Base-by-base conservation (phyloP, 2,113 vertebrate genomes). In the Platysteira castanea region DNA sequence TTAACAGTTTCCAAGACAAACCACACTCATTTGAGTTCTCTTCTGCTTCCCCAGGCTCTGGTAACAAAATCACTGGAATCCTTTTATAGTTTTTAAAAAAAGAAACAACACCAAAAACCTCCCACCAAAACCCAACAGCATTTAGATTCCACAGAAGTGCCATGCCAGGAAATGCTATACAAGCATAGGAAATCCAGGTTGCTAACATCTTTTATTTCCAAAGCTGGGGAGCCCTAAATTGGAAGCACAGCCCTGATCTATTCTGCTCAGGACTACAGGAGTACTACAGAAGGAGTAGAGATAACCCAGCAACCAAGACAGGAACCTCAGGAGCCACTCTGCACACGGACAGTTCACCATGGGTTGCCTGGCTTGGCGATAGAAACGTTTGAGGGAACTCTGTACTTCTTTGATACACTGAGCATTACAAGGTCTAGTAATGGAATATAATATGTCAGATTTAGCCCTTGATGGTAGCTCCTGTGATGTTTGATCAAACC, bases 401-500 rank as follows among this genome's bases (percentile, higher is more conserved):
- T 84, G 68, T 28, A 8, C 13, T 56, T n/a, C 69, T 84, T 76
- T 87, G 80, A 92, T 73, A 73, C 56, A 15, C 16, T 64, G 59
- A 60, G 6, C 30, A 13, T 54, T 41, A 61, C 1, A 3, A 76
- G 67, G 47, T 84, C 75, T 20, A 53, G 42, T 64, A 90, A 73
- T 65, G 33, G 64, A 81, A 65, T 2, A 77, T 46, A 23, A 95
- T 74, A 89, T 20, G 18, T 56, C 28, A 56, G 42, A 22, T 80
- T 81, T 57, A 80, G 61, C 21, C 68, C 63, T 76, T 18, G 1
- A 28, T 46, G 31, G 22, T 42, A 11, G 10, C 54, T 67, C 50
- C 76, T 95, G 75, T 89, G 79, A 92, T 84, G 64, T 61, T 78
- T 10, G 8, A 42, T 91, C 90, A 93, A 95, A 67, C 59, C 10